Evolutionary conservation across 2,888 invertebrate species (phyloP), one percentile per base, ranked within the genome.

Genomic region (Gymnosoma rotundatum): DNA sequence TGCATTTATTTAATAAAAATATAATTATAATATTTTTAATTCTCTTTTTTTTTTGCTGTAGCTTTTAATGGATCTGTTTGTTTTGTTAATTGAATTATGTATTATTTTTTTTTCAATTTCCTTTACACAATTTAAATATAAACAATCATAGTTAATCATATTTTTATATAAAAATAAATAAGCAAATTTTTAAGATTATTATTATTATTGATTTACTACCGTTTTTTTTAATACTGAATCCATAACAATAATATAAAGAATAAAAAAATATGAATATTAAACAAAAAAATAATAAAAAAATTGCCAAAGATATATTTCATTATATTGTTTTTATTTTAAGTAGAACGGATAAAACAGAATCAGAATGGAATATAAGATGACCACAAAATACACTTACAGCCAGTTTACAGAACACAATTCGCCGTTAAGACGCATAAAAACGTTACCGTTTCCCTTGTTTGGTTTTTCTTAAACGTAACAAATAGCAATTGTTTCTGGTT

Each of bases 71-170:
- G 36, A 67, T 52, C 50, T 82, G 54, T 83, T 83, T 80, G 74
- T 66, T 48, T 36, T 54, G 21, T 36, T 48, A 48, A 61, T 61
- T 18, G 45, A 42, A 42, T 42, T 12, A 42, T 32, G 32, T 32
- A 12, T 42, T 42, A 12, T 42, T 56, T 36, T 42, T 74, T 54
- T 20, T 67, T 67, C 45, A 42, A 21, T 21, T 63, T 58, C 45
- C 50, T 72, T 50, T 50, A 58, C 56, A 79, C 64, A 48, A 67
- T 72, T 73, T 72, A 63, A 64, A 21, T 54, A 66, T 67, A 73
- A 84, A 80, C 70, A 84, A 81, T 81, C 84, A 84, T 84, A 84
- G 84, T 84, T 81, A 84, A 84, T 78, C 63, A 74, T 84, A 84
- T 84, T 81, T 83, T 81, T 84, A 80, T 84, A 80, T 72, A 66